Conservation (phyloP, 1,140 invertebrate species). For the Drosophila sucinea region DNA sequence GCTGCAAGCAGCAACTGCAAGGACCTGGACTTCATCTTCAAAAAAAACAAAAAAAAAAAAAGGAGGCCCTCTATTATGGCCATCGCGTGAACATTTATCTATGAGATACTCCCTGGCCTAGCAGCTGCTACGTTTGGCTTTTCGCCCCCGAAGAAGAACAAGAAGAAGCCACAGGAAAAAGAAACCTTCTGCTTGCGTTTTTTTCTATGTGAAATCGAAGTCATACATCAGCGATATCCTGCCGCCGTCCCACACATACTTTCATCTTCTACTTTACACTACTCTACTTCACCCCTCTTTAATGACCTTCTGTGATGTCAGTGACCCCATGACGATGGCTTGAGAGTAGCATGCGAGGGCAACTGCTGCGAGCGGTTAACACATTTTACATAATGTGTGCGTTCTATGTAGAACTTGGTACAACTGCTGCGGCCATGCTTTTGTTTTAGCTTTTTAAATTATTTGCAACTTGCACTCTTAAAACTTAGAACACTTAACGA, state of each 20-base stretch:
- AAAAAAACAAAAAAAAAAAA: too few relatives aligned
- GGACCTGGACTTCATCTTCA: not conserved
- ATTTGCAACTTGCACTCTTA: slow-evolving; percentile 57
- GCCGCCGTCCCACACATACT: slow-evolving; percentile 32
- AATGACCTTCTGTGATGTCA: slow-evolving; percentile 77
- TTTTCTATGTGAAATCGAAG: slow-evolving; percentile 50
- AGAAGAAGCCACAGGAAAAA: not conserved
- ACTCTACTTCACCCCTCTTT: slow-evolving; percentile 21
- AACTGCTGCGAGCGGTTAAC: slow-evolving; percentile 51
- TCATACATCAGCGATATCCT: slow-evolving; percentile 69
- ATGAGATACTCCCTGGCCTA: slow-evolving; percentile 61
- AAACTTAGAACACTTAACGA: slow-evolving; percentile 47
- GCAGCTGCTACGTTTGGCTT: slow-evolving; percentile 38
- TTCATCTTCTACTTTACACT: slow-evolving; percentile 16
- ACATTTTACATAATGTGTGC: slow-evolving; percentile 50
- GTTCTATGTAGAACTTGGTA: slow-evolving; percentile 21
- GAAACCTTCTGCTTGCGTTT: slow-evolving; percentile 18
- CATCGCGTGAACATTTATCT: slow-evolving; percentile 57
- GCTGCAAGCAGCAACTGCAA: slow-evolving; percentile 31
- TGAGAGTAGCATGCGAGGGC: slow-evolving; percentile 25
- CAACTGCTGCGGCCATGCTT: slow-evolving; percentile 38
- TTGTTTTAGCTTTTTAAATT: slow-evolving; percentile 44
- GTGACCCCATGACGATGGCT: slow-evolving; percentile 59
- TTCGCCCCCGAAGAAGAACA: not conserved
- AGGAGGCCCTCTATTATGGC: not conserved